A percentile compares a stretch with the other conserved stretches of the same genome.
Evolutionary conservation across 2,113 vertebrate species (phyloP).

Genomic region (Pionites leucogaster): DNA sequence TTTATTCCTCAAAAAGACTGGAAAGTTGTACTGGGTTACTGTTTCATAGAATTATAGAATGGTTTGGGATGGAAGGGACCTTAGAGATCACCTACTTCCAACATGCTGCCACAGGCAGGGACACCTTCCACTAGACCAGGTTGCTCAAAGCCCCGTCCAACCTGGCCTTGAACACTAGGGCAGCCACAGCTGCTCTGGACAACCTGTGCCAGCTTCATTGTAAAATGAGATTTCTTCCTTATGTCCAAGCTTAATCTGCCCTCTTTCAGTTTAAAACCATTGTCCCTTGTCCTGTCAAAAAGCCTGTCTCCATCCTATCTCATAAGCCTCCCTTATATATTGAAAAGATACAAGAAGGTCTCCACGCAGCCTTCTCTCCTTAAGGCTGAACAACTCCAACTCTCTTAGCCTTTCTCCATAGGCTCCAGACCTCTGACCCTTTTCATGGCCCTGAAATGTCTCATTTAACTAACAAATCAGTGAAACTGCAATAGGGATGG

Average conservation of each 20-base stretch:
- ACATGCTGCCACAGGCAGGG: neutral
- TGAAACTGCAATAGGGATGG: neutral
- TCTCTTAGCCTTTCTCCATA: neutral
- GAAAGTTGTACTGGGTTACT: neutral
- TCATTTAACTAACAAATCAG: neutral
- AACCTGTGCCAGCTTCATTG: neutral
- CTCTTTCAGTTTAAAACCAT: neutral
- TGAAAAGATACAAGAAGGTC: neutral
- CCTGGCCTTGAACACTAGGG: neutral
- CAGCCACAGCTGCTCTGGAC: neutral
- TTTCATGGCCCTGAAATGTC: neutral
- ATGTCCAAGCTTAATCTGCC: neutral
- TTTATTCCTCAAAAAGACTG: neutral
- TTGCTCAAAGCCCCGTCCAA: neutral
- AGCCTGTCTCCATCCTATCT: neutral
- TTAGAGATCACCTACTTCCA: neutral
- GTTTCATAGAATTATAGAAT: neutral
- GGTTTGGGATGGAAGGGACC: neutral
- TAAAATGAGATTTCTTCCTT: neutral
- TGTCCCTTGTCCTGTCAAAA: neutral
- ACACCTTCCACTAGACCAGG: rapidly evolving
- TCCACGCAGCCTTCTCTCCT: neutral
- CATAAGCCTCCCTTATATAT: neutral
- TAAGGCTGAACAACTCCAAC: neutral
- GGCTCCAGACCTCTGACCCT: neutral